Evolutionary conservation across 2,888 invertebrate genomes (phyloP).

Genomic region (Incurvaria masculella): DNA sequence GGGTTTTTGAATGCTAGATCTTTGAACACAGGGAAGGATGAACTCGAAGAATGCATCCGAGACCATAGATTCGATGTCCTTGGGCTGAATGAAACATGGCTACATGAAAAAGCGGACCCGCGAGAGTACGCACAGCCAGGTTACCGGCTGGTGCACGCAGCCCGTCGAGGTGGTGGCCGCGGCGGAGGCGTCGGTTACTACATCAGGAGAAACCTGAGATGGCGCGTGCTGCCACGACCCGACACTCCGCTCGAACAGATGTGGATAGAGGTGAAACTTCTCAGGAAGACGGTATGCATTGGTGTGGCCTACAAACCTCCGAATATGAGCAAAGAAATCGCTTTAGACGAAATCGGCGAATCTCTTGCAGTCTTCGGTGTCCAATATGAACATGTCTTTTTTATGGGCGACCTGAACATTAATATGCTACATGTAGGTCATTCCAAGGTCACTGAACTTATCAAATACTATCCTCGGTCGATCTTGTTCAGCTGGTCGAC

Average conservation of each 20-base stretch:
- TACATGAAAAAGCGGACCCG: constrained; percentile 5
- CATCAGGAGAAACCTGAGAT: constrained; percentile 7
- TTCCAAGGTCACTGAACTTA: neutral
- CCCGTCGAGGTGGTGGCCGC: neutral
- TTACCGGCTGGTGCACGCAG: constrained; percentile 3
- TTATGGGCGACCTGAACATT: constrained; percentile 5
- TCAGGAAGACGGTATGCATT: constrained; percentile 12
- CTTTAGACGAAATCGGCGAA: constrained; percentile 14
- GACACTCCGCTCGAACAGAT: constrained; percentile 14
- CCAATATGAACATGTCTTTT: constrained; percentile 8
- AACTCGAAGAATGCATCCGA: constrained; percentile 10
- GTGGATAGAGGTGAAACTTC: constrained; percentile 15
- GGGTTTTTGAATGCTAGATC: too few species aligned
- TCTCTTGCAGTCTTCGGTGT: constrained; percentile 11
- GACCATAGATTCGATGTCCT: constrained; percentile 12
- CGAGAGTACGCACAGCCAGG: constrained; percentile 8
- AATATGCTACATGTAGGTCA: neutral
- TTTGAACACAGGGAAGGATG: constrained; percentile 17
- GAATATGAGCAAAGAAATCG: constrained; percentile 3
- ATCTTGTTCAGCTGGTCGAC: neutral
- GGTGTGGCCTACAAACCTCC: constrained; percentile 16
- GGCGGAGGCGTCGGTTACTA: constrained; percentile 12
- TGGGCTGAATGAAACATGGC: constrained; percentile 14
- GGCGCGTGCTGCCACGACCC: constrained; percentile 10
- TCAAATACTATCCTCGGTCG: neutral